Base-by-base conservation (phyloP, 2,113 vertebrate genomes). In the Falco punctatus region DNA sequence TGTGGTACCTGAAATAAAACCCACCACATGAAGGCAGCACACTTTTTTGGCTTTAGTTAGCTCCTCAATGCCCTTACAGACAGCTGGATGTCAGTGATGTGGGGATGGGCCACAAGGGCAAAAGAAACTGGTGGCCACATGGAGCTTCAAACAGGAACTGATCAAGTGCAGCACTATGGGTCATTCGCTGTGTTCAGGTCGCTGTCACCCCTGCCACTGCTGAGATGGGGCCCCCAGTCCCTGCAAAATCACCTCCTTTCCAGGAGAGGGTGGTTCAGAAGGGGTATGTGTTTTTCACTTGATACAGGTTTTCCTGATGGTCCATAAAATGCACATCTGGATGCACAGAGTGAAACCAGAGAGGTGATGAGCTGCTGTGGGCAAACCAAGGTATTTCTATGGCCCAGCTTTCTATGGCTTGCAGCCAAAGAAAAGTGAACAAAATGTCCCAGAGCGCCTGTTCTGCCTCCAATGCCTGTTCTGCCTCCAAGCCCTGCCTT, bases 191-290 rank as follows among this genome's bases (percentile, higher is more conserved):
- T 15, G 20, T 30, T 35, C 30, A 54, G 86, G 51, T 57, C 69
- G 28, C 51, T 23, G 10, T 28, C 62, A 46, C 4, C 21, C 33
- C 57, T 46, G 11, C 19, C 27, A 9, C n/a, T 19, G 48, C n/a
- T 18, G 54, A 32, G 48, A 49, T 0, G 1, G n/a, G 11, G 16
- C 22, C 32, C 28, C 13, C 28, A 8, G 9, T 1, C 32, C 35
- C 20, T 26, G 7, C 23, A 71, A 79, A 71, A 42, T 52, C 57
- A 6, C 26, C 38, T 71, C 40, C 11, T n/a, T 66, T 32, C 35
- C 82, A 79, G 54, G 20, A 83, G 48, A 22, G 55, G 1, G 1
- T 6, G 18, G 55, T 13, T 83, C 19, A 26, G 33, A 40, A 71
- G n/a, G 11, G 22, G 5, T 8, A 11, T 32, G 13, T 14, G 13